These are phyloP conservation scores for Heliconius charithonia DNA, from an alignment of 2,888 invertebrate genomes.

Conservation along the genomic window DNA sequence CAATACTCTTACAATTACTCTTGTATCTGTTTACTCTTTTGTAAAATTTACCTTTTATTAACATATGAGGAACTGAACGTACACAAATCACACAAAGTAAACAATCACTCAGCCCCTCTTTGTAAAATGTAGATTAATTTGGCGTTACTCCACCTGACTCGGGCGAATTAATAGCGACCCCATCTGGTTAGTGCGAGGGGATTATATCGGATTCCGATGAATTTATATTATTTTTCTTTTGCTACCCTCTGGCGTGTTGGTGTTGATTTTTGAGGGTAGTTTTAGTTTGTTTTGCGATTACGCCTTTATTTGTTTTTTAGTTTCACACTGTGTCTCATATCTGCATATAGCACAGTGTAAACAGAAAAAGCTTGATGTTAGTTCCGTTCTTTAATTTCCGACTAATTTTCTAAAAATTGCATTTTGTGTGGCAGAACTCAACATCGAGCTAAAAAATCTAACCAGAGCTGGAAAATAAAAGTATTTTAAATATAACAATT, in stretches of 20 bases:
- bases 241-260: constrained; percentile 48
- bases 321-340: too few species aligned
- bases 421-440: too few species aligned
- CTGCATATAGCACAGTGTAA: too few species aligned
- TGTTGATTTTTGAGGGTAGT: neutral
- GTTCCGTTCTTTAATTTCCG: too few species aligned
- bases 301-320: neutral
- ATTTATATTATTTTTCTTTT: constrained; percentile 66
- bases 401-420: too few species aligned
- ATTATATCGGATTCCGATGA: constrained; percentile 68
- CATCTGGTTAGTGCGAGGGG: constrained; percentile 62
- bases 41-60: neutral
- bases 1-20: too few species aligned
- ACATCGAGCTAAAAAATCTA: too few species aligned
- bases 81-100: constrained; percentile 45
- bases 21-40: too few species aligned
- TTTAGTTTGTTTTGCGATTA: neutral
- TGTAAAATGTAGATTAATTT: constrained; percentile 63
- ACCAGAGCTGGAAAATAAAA: too few species aligned
- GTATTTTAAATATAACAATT: too few species aligned
- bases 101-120: constrained; percentile 51
- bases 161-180: constrained; percentile 57
- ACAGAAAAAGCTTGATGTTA: too few species aligned
- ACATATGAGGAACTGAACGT: constrained; percentile 14
- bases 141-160: constrained; percentile 64